Conservation (phyloP, 2,888 invertebrate genomes). For the Xanthostigma xanthostigma region DNA sequence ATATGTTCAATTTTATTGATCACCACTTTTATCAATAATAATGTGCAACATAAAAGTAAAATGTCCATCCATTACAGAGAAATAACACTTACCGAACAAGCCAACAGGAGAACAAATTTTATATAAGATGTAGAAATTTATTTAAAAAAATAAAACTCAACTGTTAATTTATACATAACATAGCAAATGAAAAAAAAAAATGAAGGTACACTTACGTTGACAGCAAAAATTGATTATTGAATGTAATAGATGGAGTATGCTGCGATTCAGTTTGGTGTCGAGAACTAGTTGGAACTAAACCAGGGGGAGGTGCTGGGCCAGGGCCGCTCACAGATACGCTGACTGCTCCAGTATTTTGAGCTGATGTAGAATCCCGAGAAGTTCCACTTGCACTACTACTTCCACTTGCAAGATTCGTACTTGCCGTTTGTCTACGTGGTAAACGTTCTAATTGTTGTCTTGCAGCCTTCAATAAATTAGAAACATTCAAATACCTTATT, state of each 20-base stretch:
- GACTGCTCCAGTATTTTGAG: slow-evolving; percentile 11
- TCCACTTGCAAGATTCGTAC: neutral
- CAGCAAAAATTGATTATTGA: slow-evolving; percentile 5
- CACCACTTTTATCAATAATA: neutral
- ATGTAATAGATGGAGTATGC: neutral
- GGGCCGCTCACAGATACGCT: slow-evolving; percentile 23
- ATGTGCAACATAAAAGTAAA: too few species aligned
- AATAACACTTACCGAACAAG: too few species aligned
- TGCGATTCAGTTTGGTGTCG: neutral
- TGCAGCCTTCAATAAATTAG: slow-evolving; percentile 42
- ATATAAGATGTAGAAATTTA: too few species aligned
- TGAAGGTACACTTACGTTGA: slow-evolving; percentile 1
- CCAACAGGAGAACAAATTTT: too few species aligned
- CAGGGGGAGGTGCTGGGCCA: slow-evolving; percentile 21
- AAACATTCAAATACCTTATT: neutral
- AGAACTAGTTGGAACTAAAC: slow-evolving; percentile 24
- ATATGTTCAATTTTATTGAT: neutral
- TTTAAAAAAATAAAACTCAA: too few species aligned
- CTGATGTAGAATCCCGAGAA: slow-evolving; percentile 3
- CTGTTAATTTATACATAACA: neutral
- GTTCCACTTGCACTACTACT: neutral
- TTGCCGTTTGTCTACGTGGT: slow-evolving; percentile 67
- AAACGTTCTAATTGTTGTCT: slow-evolving; percentile 81
- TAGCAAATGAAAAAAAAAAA: neutral
- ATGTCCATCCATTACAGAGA: too few species aligned